phyloP scores from a whole-genome alignment of 2,888 invertebrate species.

The Rhamphomyia laevipes region DNA sequence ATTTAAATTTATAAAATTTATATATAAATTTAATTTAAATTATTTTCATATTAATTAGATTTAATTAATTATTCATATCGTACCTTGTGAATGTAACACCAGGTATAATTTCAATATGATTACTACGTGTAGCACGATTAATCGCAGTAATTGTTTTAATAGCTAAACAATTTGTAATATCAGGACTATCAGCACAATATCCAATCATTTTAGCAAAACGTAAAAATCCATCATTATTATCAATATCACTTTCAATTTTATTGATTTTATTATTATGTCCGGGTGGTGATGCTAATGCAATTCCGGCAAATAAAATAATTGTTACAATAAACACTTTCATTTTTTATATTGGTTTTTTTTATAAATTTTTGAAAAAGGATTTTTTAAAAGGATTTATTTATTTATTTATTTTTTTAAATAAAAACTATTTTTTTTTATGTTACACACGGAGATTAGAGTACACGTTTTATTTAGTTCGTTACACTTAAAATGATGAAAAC shows the following conservation, averaged over 20 bases:
- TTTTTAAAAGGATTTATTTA: background rate
- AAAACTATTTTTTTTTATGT: too few species aligned
- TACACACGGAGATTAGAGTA: too few species aligned
- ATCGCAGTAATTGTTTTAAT: conserved; percentile 45
- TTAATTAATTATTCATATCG: conserved; percentile 13
- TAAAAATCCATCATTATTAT: conserved; percentile 24
- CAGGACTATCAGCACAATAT: conserved; percentile 37
- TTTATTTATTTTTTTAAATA: background rate
- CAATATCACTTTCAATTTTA: conserved; percentile 38
- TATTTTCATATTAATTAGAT: background rate
- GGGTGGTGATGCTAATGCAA: conserved; percentile 30
- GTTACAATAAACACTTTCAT: conserved; percentile 25
- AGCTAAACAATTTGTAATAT: conserved; percentile 44
- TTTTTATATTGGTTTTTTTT: conserved; percentile 4
- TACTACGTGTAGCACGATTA: conserved; percentile 44
- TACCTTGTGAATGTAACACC: conserved; percentile 48
- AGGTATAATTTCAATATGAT: conserved; percentile 43
- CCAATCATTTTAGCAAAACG: conserved; percentile 35
- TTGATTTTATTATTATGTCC: conserved; percentile 31
- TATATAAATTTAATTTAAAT: too few species aligned
- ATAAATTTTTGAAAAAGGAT: background rate
- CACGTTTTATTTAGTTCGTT: conserved; percentile 22
- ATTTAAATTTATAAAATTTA: too few species aligned
- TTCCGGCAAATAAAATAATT: conserved; percentile 25
- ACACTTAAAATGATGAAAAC: conserved; percentile 32